Base-by-base conservation (phyloP, 2,888 invertebrate species). In the Mimumesa dahlbomi region DNA sequence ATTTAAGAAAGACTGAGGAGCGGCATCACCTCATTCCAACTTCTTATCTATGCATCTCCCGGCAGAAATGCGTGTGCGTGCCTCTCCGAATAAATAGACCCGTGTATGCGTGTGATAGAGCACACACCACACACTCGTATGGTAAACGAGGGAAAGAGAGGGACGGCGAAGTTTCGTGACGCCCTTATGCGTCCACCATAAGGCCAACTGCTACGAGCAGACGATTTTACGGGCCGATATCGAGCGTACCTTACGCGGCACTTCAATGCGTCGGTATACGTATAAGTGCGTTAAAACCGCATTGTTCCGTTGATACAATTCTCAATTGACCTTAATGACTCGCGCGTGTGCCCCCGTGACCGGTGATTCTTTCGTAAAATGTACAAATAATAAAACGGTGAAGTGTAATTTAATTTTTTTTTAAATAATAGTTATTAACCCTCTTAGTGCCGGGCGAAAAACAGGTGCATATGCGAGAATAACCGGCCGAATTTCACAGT, bases 1-100 rank as follows among this genome's bases (percentile, higher is more conserved):
- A 80, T 82, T 82, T 74, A 71, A 78, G 74, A 75, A 75, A 79
- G 79, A 80, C 74, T 58, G 77, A 73, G 77, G 73, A 79, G 77
- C 77, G 71, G 82, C 83, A 81, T 83, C 83, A 77, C 78, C 80
- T 85, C 81, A 69, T 84, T 86, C 78, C 79, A 68, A 62, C 54
- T 63, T 56, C 82, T 84, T 86, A 87, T 86, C 86, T 85, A 84
- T 84, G 84, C 84, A 87, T 87, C 86, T 84, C 59, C 70, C 64
- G 72, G 54, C 34, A 21, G 38, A 34, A 25, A 57, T 36, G 57
- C 56, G 65, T 49, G 66, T 14, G 52, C 59, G 22, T 58, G 59
- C 40, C 61, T 64, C 59, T 53, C 49, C 29, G 61, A 53, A 48
- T 57, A 53, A 54, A 66, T 40, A 62, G 40, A 22, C 25, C n/a